A percentile compares a stretch with the other conserved stretches of the same genome.
Conservation (phyloP, 2,888 invertebrate genomes). For the Plagodis pulveraria region DNA sequence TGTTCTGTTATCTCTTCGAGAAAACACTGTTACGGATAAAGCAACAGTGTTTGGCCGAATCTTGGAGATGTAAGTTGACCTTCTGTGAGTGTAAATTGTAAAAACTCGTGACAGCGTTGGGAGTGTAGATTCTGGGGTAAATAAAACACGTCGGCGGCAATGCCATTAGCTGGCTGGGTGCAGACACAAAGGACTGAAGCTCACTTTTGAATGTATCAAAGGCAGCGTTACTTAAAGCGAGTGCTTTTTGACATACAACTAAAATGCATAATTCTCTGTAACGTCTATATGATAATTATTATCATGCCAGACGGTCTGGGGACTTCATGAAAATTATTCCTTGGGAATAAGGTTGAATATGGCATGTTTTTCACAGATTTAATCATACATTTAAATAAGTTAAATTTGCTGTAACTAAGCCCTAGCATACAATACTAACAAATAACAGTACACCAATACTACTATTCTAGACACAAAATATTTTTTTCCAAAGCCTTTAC, state of each 20-base stretch:
- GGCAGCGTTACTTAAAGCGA: slow-evolving; percentile 30
- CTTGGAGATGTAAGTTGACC: slow-evolving; percentile 20
- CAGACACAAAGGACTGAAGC: slow-evolving; percentile 42
- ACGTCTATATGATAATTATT: background rate
- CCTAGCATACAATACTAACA: no score
- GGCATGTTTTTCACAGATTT: no score
- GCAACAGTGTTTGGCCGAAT: slow-evolving; percentile 37
- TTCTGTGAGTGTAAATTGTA: slow-evolving; percentile 43
- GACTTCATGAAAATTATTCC: no score
- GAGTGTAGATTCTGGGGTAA: slow-evolving; percentile 42
- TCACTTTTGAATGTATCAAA: slow-evolving; percentile 37
- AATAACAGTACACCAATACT: no score
- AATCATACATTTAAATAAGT: no score
- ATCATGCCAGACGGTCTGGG: no score
- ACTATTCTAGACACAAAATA: no score
- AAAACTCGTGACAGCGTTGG: slow-evolving; percentile 36
- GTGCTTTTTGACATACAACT: slow-evolving; percentile 37
- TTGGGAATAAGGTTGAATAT: no score
- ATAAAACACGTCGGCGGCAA: slow-evolving; percentile 48
- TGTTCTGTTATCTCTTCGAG: slow-evolving; percentile 59
- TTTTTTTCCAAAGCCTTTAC: no score
- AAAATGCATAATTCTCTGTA: slow-evolving; percentile 21
- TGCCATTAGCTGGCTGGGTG: slow-evolving; percentile 33
- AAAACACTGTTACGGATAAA: slow-evolving; percentile 51
- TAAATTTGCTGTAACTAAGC: no score